Percentiles rank a stretch among this genome's conserved stretches.
phyloP scores from a whole-genome alignment of 2,113 vertebrate genomes.

The Pampusana beccarii region DNA sequence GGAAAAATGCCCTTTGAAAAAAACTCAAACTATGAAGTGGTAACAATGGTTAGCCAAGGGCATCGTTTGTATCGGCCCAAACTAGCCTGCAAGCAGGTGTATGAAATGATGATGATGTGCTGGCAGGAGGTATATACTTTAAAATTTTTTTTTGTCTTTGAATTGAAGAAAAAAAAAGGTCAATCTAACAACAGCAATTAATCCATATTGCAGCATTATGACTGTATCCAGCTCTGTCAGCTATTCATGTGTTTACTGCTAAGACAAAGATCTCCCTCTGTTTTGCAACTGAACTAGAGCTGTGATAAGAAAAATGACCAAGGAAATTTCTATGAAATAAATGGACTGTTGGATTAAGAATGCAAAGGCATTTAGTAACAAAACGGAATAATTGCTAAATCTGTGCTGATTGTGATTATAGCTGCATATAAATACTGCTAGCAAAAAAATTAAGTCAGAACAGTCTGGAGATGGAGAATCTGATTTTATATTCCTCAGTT shows the following conservation, averaged over 20 bases:
- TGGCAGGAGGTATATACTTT: slow-evolving; percentile 86
- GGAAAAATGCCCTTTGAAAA: slow-evolving; percentile 93
- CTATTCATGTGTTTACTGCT: not conserved
- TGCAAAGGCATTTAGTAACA: not conserved
- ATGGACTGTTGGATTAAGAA: not conserved
- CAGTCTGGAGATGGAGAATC: not conserved
- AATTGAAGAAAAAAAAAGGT: not conserved
- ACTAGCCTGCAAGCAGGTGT: slow-evolving; percentile 79
- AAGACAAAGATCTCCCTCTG: not conserved
- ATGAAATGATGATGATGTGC: slow-evolving; percentile 88
- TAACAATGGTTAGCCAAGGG: slow-evolving; percentile 87
- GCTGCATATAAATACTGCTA: not conserved
- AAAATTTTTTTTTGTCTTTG: not conserved
- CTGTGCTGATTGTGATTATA: not conserved
- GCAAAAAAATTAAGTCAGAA: not conserved
- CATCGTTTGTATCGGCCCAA: slow-evolving; percentile 89
- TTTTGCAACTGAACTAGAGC: not conserved
- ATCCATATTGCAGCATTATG: not conserved
- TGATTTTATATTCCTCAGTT: not conserved
- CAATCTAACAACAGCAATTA: not conserved
- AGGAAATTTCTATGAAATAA: not conserved
- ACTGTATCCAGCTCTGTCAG: not conserved
- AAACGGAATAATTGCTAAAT: not conserved
- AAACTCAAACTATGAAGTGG: slow-evolving; percentile 90
- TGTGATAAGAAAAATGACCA: not conserved